Evolutionary conservation across 2,797 vertebrate genomes (phyloP), one percentile per base, ranked within the genome.

Genomic region (Triplophysa yarkandensis): DNA sequence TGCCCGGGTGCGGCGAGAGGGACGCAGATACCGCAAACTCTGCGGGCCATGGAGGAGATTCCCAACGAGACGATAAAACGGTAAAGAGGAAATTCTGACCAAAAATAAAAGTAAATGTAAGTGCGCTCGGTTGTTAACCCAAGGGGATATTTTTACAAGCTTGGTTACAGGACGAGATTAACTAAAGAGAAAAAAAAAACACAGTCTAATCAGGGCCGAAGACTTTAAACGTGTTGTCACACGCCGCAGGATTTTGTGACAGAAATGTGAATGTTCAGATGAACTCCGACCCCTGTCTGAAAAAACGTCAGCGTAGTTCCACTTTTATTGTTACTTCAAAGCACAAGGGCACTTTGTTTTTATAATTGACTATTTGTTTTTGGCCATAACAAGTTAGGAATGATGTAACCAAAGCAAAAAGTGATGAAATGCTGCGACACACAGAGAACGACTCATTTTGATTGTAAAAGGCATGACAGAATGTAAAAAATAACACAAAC

Each of bases 131-230:
- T 82, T 76, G 65, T 70, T 83, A 76, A 80, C 81, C 78, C 80
- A 8, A 57, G 74, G 87, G 85, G 76, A 80, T 39, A 1, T 85
- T 85, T 83, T 83, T 86, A 88, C 86, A 86, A 84, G 82, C 76
- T 85, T 11, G 79, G 83, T 83, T 87, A 87, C 78, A 86, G 82
- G 87, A 89, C 89, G 88, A 84, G 81, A 73, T 76, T 80, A 82
- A 82, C 83, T 78, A 79, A 79, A 81, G 75, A 87, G 83, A 84
- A 88, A 55, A 71, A 88, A 55, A 71, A 81, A 85, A 85, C 85
- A 87, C 25, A 78, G 78, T 85, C 81, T 87, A 85, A 88, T 88
- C 85, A 78, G 77, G 71, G 78, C 76, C 76, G 43, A 78, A 84
- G 87, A 85, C 85, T 65, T 74, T 65, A 57, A 77, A 61, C 55